Evolutionary conservation across 2,113 vertebrate species (phyloP).

Genomic region (Sula dactylatra): DNA sequence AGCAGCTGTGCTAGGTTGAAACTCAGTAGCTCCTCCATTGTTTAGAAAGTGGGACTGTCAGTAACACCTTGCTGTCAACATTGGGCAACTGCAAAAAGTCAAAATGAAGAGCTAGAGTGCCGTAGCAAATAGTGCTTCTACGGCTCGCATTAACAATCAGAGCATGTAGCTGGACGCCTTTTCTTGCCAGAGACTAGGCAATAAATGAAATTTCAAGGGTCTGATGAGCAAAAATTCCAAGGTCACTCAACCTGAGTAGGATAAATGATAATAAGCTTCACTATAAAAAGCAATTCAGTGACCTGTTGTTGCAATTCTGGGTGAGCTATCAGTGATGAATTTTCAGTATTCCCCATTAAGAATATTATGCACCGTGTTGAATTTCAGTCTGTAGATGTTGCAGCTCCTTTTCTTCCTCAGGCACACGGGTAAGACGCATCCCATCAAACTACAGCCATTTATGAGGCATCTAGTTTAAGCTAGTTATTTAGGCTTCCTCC

Average conservation of each 20-base stretch:
- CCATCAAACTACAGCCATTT: neutral
- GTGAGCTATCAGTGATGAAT: neutral
- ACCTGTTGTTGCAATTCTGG: conserved; percentile 11
- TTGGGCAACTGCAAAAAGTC: neutral
- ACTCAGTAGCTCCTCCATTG: neutral
- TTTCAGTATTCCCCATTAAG: neutral
- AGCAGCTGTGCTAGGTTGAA: neutral
- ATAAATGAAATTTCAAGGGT: conserved; percentile 50
- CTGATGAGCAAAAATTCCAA: conserved; percentile 31
- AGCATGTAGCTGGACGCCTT: neutral
- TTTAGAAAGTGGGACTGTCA: neutral
- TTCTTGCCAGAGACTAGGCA: neutral
- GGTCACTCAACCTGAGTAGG: neutral
- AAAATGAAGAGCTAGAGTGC: neutral
- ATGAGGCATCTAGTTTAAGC: neutral
- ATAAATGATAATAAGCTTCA: neutral
- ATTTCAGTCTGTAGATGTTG: neutral
- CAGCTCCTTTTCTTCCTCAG: neutral
- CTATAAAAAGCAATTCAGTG: conserved; percentile 23
- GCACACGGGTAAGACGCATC: neutral
- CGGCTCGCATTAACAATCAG: neutral
- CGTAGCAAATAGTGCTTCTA: neutral
- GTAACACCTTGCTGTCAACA: neutral
- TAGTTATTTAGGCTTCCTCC: neutral
- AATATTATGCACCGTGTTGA: neutral